Evolutionary conservation across 1,140 invertebrate genomes (phyloP), one percentile per base, ranked within the genome.

Genomic region (Drosophila sucinea): DNA sequence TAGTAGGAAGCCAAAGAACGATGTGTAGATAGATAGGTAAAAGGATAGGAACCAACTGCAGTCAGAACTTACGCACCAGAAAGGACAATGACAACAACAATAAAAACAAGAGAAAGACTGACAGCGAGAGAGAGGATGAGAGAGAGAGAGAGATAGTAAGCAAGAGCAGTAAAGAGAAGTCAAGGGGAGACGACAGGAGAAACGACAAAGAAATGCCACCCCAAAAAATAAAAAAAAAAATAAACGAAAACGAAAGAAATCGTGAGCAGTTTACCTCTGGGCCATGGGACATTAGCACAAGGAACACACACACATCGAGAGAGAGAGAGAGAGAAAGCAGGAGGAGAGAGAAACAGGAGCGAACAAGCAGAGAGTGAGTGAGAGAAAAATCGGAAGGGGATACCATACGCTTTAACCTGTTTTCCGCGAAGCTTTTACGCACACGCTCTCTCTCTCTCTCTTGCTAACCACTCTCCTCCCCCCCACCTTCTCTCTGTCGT

Each of bases 391-490:
- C 67, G 71, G 65, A 64, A 64, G 77, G 70, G 77, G 62, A 76
- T 67, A 78, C 41, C 29, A 62, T 66, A 78, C 78, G 83, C 80
- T 84, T 89, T 89, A 89, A 89, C 84, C 84, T 89, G 84, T 89
- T 89, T 89, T 89, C 70, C 84, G 70, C 69, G 33, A 67, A 89
- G 84, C 84, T 89, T 89, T 89, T 84, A 89, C 84, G 84, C 84
- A 87, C 80, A 77, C 78, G 75, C 67, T 65, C 66, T 44, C 35
- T 56, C 17, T 55, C 57, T 58, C 66, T 62, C 62, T 60, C 35
- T 11, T 10, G 11, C 35, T 38, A 8, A 38, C 35, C 35, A 38
- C 8, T 38, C 35, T 1, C 35, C 35, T 3, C 33, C 33, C 41
- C 5, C 56, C 38, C 25, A 30, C 51, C 25, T n/a, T 7, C 67